Evolutionary conservation across 2,888 invertebrate genomes (phyloP).

Genomic region (Heteromurus nitidus): DNA sequence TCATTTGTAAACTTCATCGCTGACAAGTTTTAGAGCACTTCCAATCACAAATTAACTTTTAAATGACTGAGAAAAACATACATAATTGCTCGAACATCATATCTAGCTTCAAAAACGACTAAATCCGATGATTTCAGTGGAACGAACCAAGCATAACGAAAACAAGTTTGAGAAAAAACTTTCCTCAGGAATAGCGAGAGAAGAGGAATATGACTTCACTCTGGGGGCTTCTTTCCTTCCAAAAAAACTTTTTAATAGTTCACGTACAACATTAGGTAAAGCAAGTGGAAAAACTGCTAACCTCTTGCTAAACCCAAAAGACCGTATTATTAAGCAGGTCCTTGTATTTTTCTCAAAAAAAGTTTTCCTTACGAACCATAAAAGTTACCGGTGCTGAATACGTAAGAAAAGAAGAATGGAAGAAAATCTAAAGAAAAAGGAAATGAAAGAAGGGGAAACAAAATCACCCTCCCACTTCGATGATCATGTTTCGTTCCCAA

Average conservation of each 20-base stretch:
- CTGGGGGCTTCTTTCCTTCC: conserved; percentile 28
- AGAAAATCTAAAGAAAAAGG: conserved; percentile 34
- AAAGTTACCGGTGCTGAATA: conserved; percentile 1
- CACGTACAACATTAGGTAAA: conserved; percentile 39
- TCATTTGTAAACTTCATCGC: no score
- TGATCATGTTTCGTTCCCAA: conserved; percentile 60
- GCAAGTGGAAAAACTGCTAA: conserved; percentile 30
- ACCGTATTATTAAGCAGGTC: conserved; percentile 15
- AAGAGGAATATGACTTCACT: conserved; percentile 38
- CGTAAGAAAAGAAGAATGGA: conserved; percentile 9
- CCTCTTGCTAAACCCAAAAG: conserved; percentile 45
- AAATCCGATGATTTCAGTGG: background rate
- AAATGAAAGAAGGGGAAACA: conserved; percentile 33
- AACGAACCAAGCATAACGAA: background rate
- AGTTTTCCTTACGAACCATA: conserved; percentile 7
- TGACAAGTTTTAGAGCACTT: no score
- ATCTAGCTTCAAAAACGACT: background rate
- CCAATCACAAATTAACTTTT: no score
- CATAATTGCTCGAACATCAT: no score
- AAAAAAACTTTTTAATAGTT: conserved; percentile 53
- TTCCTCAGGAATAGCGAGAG: conserved; percentile 3
- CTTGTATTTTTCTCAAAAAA: background rate
- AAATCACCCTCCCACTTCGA: conserved; percentile 61
- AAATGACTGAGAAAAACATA: no score
- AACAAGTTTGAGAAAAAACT: background rate